These are phyloP conservation scores for Emberiza fucata DNA, from an alignment of 2,113 vertebrate genomes.

Conservation along the genomic window DNA sequence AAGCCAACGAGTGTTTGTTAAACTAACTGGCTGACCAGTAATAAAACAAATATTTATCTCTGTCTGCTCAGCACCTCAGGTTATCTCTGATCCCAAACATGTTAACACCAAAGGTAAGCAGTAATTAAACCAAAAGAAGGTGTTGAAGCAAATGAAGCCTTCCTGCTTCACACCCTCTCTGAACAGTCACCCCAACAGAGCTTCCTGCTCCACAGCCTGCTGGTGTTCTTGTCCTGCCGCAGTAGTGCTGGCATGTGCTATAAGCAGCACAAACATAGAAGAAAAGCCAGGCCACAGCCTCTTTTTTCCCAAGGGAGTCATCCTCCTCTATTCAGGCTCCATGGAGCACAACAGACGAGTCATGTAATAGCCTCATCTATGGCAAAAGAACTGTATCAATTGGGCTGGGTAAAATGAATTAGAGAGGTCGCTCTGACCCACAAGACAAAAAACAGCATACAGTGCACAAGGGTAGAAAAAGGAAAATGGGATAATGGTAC, in stretches of 20 bases:
- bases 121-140: background rate
- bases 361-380: background rate
- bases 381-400: background rate
- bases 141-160: background rate
- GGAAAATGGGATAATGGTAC: background rate
- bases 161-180: background rate
- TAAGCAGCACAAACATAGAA: background rate
- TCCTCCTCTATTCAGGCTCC: background rate
- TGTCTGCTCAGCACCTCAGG: background rate
- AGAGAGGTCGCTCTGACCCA: constrained; percentile 13
- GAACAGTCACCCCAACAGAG: background rate
- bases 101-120: background rate
- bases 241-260: background rate
- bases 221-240: background rate
- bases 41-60: background rate
- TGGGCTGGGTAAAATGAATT: background rate
- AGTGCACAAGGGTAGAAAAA: background rate
- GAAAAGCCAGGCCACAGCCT: background rate
- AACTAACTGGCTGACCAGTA: background rate
- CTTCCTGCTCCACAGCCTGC: background rate
- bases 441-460: background rate
- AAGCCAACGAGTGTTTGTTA: background rate
- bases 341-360: background rate
- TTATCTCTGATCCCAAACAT: background rate
- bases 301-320: background rate